These are phyloP conservation scores for Lophotriccus pileatus DNA, from an alignment of 2,797 vertebrate genomes.

Conservation along the genomic window DNA sequence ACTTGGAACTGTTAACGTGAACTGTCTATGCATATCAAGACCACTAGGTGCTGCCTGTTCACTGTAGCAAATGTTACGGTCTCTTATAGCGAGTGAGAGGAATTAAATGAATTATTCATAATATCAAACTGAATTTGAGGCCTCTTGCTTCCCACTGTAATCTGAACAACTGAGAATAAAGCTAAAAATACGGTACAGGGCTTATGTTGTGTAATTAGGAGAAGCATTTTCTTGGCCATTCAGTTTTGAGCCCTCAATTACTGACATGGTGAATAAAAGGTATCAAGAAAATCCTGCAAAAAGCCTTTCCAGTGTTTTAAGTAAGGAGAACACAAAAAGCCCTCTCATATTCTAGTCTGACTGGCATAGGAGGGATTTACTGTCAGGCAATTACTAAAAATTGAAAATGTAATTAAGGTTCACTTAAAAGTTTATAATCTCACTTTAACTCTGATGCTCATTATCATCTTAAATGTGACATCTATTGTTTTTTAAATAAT, in stretches of 20 bases:
- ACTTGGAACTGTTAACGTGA: not conserved
- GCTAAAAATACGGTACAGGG: not conserved
- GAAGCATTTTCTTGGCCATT: not conserved
- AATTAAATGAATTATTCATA: not conserved
- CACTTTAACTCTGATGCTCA: not conserved
- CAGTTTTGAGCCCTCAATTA: conserved; percentile 1
- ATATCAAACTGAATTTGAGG: not conserved
- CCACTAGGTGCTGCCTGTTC: conserved; percentile 52
- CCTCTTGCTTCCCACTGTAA: not conserved
- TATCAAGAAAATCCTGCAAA: conserved; percentile 20
- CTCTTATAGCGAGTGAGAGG: not conserved
- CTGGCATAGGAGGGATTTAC: conserved; percentile 12
- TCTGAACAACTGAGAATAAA: not conserved
- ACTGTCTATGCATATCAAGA: not conserved
- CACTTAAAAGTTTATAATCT: conserved; percentile 43
- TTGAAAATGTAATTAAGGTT: conserved; percentile 47
- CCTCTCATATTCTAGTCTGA: not conserved
- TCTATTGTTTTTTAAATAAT: conserved; percentile 10
- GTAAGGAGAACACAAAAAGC: not conserved
- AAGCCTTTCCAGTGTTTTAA: not conserved
- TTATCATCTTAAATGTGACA: not conserved
- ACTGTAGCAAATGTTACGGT: not conserved
- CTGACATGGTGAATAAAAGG: not conserved
- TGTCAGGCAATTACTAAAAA: not conserved
- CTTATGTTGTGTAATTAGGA: not conserved